These are phyloP conservation scores for Aurelia coerulea DNA, from an alignment of 30 jellyfish, hydroid and myxozoan genomes.

Conservation along the genomic window DNA sequence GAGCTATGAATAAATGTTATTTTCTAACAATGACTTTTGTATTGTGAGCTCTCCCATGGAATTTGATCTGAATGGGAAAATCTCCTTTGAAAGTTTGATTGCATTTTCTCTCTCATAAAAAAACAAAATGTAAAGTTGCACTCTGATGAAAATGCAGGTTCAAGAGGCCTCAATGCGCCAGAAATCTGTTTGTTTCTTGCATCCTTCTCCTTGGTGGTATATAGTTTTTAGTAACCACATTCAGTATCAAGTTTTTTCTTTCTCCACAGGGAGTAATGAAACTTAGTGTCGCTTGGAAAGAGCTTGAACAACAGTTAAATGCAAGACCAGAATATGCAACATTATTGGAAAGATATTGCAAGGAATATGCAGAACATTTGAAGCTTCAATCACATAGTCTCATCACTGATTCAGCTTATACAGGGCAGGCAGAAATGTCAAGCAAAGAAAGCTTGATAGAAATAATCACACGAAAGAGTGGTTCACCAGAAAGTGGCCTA, in stretches of 20 bases:
- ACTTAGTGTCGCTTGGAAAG: constrained; percentile 82
- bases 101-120: too few relatives aligned
- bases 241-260: not conserved
- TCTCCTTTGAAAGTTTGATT: too few relatives aligned
- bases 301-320: constrained; percentile 70
- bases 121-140: too few relatives aligned
- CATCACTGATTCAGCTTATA: not conserved
- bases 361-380: constrained; percentile 24
- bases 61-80: too few relatives aligned
- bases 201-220: not conserved
- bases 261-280: constrained; percentile 84
- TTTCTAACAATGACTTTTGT: too few relatives aligned
- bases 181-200: not conserved
- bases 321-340: constrained; percentile 60
- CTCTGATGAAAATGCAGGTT: too few relatives aligned
- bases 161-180: not conserved
- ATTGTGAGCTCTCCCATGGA: too few relatives aligned
- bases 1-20: too few relatives aligned
- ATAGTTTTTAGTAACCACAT: not conserved
- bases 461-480: constrained; percentile 15
- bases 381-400: not conserved
- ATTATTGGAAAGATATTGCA: constrained; percentile 41
- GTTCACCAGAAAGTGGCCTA: not conserved
- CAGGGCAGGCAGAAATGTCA: constrained; percentile 1
- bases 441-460: constrained; percentile 18